Conservation (phyloP, 92 coral and sea anemone genomes). For the Actinostola sp. region DNA sequence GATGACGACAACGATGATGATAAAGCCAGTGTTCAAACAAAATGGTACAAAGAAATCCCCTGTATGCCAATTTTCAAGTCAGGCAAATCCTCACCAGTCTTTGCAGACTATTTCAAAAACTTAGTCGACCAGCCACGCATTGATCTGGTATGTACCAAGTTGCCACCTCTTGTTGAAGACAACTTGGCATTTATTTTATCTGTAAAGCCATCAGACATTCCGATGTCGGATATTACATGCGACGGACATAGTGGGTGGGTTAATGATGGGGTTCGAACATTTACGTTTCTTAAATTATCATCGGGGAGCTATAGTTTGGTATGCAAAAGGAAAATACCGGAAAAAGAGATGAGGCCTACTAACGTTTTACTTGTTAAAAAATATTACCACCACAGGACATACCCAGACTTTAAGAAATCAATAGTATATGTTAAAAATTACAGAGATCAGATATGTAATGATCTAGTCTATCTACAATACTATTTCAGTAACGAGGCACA, state of each 20-base stretch:
- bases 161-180: conserved; percentile 41
- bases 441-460: conserved; percentile 40
- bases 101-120: conserved; percentile 20
- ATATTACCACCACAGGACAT: conserved; percentile 23
- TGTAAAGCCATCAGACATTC: conserved; percentile 29
- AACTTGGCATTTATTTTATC: conserved; percentile 36
- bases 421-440: conserved; percentile 36
- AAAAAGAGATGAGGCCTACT: neutral
- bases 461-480: conserved; percentile 47
- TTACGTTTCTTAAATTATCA: conserved; percentile 10
- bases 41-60: neutral
- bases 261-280: conserved; percentile 32
- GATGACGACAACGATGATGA: neutral
- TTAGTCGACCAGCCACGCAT: conserved; percentile 34
- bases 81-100: conserved; percentile 33
- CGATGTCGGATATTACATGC: conserved; percentile 41
- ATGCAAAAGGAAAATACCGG: neutral
- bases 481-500: conserved; percentile 31
- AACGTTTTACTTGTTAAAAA: conserved; percentile 29
- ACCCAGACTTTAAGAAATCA: conserved; percentile 41
- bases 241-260: conserved; percentile 53
- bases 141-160: conserved; percentile 22
- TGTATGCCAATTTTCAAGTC: conserved; percentile 24
- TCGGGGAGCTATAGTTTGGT: neutral
- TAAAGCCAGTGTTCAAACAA: neutral